These are phyloP conservation scores for Pholis gunnellus DNA, from an alignment of 2,113 vertebrate genomes.

Conservation along the genomic window DNA sequence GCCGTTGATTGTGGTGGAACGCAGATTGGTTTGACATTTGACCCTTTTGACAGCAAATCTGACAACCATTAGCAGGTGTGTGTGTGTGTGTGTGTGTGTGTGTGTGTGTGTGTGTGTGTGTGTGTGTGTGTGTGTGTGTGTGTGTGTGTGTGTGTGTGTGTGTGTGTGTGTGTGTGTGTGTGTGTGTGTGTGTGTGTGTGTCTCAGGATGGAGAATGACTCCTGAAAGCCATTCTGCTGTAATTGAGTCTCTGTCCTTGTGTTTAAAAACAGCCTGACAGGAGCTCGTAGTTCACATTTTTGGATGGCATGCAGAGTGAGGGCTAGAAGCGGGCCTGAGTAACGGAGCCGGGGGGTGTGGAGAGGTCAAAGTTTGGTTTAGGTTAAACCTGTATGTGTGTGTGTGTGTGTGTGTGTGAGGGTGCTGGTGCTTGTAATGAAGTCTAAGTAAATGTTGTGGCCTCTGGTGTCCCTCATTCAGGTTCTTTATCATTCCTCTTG, in stretches of 20 bases:
- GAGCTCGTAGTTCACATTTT: constrained; percentile 76
- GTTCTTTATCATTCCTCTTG: constrained; percentile 74
- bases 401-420: constrained; percentile 29
- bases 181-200: constrained; percentile 29
- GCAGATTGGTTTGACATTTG: constrained; percentile 82
- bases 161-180: constrained; percentile 68
- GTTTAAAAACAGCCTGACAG: constrained; percentile 83
- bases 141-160: too few species aligned
- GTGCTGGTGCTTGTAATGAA: constrained; percentile 75
- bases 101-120: too few species aligned
- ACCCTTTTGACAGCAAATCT: constrained; percentile 73
- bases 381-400: constrained; percentile 77
- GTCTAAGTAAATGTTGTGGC: constrained; percentile 85
- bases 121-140: too few species aligned
- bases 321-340: constrained; percentile 66
- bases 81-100: too few species aligned
- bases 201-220: constrained; percentile 58
- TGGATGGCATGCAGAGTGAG: constrained; percentile 72
- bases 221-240: constrained; percentile 78
- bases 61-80: constrained; percentile 79
- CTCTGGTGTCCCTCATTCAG: constrained; percentile 74
- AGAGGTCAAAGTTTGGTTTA: constrained; percentile 76
- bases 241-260: constrained; percentile 84
- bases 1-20: constrained; percentile 82
- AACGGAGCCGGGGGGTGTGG: constrained; percentile 59